A percentile compares a stretch with the other conserved stretches of the same genome.
Conservation (phyloP, 2,113 vertebrate species). For the Nasalis larvatus region DNA sequence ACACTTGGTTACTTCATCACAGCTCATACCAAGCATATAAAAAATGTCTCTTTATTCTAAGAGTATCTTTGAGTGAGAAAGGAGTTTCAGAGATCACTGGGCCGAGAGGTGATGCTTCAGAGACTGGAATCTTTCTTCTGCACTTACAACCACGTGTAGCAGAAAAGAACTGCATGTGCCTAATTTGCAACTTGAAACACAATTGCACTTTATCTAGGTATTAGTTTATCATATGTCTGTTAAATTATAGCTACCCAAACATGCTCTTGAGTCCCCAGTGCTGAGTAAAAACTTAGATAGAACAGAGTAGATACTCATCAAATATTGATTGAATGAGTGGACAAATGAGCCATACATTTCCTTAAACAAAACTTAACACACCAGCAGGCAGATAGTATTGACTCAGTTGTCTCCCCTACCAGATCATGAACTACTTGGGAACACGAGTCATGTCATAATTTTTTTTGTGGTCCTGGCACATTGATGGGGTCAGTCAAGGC, state of each 20-base stretch:
- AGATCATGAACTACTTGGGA: background rate
- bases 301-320: background rate
- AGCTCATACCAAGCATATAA: background rate
- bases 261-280: background rate
- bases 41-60: background rate
- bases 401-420: background rate
- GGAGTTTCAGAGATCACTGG: background rate
- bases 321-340: background rate
- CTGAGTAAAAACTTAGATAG: background rate
- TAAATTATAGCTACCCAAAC: background rate
- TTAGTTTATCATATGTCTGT: background rate
- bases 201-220: background rate
- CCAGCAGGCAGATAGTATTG: background rate
- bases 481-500: too few relatives aligned
- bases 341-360: background rate
- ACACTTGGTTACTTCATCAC: background rate
- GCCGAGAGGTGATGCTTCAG: too few relatives aligned
- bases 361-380: background rate
- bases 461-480: background rate
- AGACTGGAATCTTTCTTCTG: background rate
- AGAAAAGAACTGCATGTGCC: background rate
- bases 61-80: background rate
- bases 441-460: rapidly evolving
- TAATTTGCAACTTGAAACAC: background rate
- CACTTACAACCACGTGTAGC: background rate